Evolutionary conservation across 2,797 vertebrate genomes (phyloP), one percentile per base, ranked within the genome.

Genomic region (Amblyopsis hoosieri): DNA sequence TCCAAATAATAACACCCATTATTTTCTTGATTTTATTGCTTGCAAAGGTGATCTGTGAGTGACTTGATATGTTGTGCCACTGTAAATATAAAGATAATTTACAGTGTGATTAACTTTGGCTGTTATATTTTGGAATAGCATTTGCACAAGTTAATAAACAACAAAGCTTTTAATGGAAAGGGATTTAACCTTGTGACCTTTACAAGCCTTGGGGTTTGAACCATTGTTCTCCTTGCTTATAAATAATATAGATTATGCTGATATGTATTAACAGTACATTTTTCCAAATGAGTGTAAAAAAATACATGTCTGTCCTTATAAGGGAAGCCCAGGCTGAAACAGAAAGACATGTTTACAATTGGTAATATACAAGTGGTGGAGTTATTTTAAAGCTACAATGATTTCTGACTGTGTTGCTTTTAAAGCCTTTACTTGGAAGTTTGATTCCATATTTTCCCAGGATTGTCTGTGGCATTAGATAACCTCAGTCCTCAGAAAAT

Each of bases 1-100:
- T 72, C 59, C 55, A 78, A 69, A 69, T 62, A 70, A 64, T 75
- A 65, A 57, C 67, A 67, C 66, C 66, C 79, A 68, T 55, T 67
- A 54, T 58, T 14, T 1, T 4, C 51, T 42, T 42, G 2, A 46
- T 71, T 76, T 66, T 54, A 59, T 31, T 56, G 63, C 52, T 72
- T 57, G 70, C 13, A 72, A 64, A 63, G 14, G 49, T 31, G 23
- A 15, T 45, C 31, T 37, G 45, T 14, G 46, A 29, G 29, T 67
- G 58, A 60, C 69, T 65, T 74, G 15, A 23, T 37, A 67, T 80
- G 68, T 54, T 77, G 19, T 57, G 54, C 62, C 60, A 42, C 78
- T 72, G 71, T 72, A 76, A 84, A 79, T 71, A 73, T 58, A 49
- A 49, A 49, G 15, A n/a, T 58, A 50, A 60, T 45, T 45, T 48